Conservation (phyloP, 2,113 vertebrate species). For the Paedocypris sp. region DNA sequence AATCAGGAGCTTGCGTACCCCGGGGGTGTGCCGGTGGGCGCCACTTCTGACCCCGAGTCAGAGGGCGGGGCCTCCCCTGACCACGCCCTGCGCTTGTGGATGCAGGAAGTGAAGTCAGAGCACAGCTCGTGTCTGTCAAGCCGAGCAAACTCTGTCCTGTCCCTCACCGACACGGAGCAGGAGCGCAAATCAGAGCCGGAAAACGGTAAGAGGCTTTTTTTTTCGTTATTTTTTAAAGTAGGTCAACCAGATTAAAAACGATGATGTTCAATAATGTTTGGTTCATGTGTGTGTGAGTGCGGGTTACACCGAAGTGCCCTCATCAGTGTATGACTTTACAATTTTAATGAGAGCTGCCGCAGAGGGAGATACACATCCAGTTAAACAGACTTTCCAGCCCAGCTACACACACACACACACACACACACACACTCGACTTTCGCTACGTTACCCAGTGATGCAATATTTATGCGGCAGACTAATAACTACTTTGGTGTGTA, state of each 20-base stretch:
- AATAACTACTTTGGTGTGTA: constrained; percentile 14
- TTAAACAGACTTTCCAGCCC: constrained; percentile 18
- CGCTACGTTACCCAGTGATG: constrained; percentile 8
- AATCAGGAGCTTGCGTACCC: constrained; percentile 65
- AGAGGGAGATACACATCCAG: constrained; percentile 30
- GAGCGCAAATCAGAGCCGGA: constrained; percentile 78
- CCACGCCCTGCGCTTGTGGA: constrained; percentile 72
- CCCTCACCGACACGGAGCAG: constrained; percentile 80
- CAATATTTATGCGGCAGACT: constrained; percentile 15
- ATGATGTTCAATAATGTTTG: not conserved
- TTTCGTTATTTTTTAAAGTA: not conserved
- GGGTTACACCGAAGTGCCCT: constrained; percentile 19
- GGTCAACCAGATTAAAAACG: not conserved
- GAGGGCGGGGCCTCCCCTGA: constrained; percentile 71
- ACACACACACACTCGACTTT: constrained; percentile 1
- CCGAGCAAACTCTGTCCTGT: constrained; percentile 74
- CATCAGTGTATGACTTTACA: constrained; percentile 32
- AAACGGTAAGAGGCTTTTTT: constrained; percentile 60
- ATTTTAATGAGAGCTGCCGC: constrained; percentile 27
- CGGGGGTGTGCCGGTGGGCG: constrained; percentile 60
- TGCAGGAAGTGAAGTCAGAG: constrained; percentile 75
- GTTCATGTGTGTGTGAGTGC: constrained; percentile 1
- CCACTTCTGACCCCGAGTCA: constrained; percentile 69
- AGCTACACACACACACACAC: constrained; percentile 1
- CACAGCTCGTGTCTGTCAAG: constrained; percentile 77